These are phyloP conservation scores for Danionella dracula DNA, from an alignment of 2,797 vertebrate species.

Conservation along the genomic window DNA sequence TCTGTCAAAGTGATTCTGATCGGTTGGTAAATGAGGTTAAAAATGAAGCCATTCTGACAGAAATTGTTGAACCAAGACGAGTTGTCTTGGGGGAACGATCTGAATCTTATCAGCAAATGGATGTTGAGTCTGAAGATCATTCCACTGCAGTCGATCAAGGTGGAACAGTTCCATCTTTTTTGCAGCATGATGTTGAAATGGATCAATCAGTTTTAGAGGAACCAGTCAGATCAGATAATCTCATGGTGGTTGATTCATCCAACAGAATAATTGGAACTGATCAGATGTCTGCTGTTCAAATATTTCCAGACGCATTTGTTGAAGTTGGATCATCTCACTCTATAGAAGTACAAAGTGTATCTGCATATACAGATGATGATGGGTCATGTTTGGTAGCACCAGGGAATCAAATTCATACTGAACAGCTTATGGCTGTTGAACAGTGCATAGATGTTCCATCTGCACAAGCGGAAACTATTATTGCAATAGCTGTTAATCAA, in stretches of 20 bases:
- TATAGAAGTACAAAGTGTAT: background rate
- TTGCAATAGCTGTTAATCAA: background rate
- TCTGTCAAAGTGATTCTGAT: background rate
- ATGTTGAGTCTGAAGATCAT: constrained; percentile 3
- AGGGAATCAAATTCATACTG: background rate
- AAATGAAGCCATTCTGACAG: background rate
- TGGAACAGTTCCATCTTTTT: background rate
- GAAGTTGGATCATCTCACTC: background rate
- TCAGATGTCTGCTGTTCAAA: background rate
- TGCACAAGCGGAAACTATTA: background rate
- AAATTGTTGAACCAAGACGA: background rate
- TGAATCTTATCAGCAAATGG: constrained; percentile 5
- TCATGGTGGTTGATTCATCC: background rate
- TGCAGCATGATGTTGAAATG: background rate
- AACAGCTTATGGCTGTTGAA: constrained; percentile 13
- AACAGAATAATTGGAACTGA: background rate
- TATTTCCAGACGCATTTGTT: background rate
- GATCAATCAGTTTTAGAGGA: background rate
- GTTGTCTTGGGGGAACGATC: background rate
- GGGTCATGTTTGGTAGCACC: background rate
- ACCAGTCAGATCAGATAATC: background rate
- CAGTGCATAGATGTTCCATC: background rate
- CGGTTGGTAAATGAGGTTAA: background rate
- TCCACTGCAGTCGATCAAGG: too few species aligned
- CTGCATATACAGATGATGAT: background rate